Percentiles rank a stretch among this genome's conserved stretches.
Conservation (phyloP, 2,113 vertebrate genomes). For the Micronycteris hirsuta region DNA sequence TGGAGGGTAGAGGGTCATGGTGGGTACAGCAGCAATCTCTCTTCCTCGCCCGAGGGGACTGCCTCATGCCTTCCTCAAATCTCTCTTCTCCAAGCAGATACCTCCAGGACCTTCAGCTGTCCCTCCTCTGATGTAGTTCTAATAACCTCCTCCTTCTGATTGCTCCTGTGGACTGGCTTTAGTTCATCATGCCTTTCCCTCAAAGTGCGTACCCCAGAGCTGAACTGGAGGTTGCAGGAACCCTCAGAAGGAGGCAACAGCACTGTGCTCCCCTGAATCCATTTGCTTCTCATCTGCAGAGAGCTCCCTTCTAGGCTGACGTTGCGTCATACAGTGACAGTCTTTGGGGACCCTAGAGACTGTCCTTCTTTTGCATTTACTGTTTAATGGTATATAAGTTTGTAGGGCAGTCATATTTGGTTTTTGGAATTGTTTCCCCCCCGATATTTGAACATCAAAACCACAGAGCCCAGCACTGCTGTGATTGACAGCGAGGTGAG, state of each 20-base stretch:
- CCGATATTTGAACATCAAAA: background rate
- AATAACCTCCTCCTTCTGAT: background rate
- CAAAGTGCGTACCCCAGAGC: background rate
- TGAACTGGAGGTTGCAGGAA: background rate
- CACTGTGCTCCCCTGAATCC: background rate
- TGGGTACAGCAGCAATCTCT: background rate
- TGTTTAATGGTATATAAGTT: background rate
- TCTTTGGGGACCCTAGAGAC: background rate
- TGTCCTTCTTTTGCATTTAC: background rate
- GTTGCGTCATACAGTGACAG: background rate
- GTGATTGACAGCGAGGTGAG: background rate
- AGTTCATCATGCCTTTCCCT: background rate
- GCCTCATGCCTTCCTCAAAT: background rate
- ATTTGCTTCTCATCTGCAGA: background rate
- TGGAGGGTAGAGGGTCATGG: background rate
- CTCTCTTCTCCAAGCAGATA: conserved; percentile 7
- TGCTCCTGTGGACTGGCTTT: background rate
- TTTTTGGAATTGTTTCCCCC: conserved; percentile 25
- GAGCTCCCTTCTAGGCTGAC: background rate
- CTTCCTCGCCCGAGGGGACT: conserved; percentile 14
- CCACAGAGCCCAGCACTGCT: background rate
- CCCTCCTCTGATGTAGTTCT: background rate
- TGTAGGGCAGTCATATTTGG: background rate
- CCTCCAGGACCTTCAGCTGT: background rate
- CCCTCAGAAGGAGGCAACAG: background rate